Evolutionary conservation across 2,888 invertebrate genomes (phyloP), one percentile per base, ranked within the genome.

Genomic region (Drosophila rubida): DNA sequence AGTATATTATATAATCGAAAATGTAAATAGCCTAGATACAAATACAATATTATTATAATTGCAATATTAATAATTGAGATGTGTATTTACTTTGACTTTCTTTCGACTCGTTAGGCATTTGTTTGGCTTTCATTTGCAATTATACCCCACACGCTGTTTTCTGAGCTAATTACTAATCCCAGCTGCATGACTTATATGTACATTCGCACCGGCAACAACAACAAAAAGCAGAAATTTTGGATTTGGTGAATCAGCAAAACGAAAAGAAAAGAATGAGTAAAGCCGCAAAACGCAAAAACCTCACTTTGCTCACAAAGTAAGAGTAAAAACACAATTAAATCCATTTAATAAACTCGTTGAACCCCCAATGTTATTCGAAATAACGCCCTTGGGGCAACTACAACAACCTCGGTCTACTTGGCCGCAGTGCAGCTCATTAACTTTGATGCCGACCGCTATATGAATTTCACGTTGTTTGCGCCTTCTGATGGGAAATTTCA

Each of bases 301-400:
- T 60, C 48, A 50, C 41, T 51, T 59, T 50, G 37, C 37, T 14
- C 27, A 14, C 30, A 59, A 42, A 55, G 53, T 67, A 57, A 51
- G 63, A 78, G 50, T 67, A 54, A 60, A 67, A 78, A 54, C 59
- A 84, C 85, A 84, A 84, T 81, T 81, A 78, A 85, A 84, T 78
- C 78, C 87, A 72, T 85, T 85, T 76, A 87, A 84, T 84, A 80
- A 81, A 87, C 84, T 80, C 85, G 78, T 87, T 85, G 85, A 81
- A 79, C 66, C 70, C 79, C 73, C 44, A 69, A 73, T 51, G 25
- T 54, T 65, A 75, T 63, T 63, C 63, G 60, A 74, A 85, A 76
- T 74, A 79, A 81, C 67, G 76, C 82, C 82, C 82, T 71, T 85
- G 78, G 79, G 68, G 27, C 72, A 44, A 41, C 27, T 35, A 55